These are phyloP conservation scores for Dendroctonus valens DNA, from an alignment of 1,140 invertebrate genomes.

Conservation along the genomic window DNA sequence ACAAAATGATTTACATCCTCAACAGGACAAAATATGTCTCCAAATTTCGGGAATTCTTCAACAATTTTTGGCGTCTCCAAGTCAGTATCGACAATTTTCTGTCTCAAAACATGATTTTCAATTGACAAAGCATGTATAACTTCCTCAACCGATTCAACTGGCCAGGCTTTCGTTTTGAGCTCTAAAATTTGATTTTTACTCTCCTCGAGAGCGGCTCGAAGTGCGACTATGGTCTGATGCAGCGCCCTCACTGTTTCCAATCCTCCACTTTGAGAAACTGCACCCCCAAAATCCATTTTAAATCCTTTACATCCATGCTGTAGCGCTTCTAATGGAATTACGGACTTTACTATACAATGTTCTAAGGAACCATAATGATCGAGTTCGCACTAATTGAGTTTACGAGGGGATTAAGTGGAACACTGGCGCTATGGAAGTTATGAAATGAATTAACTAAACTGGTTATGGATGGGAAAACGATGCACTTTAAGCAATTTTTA, in stretches of 20 bases:
- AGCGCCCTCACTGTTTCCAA: conserved; percentile 74
- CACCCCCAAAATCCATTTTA: conserved; percentile 45
- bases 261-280: conserved; percentile 40
- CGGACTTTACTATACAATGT: background rate
- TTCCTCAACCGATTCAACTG: conserved; percentile 59
- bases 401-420: too few relatives aligned
- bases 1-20: too few relatives aligned
- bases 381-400: too few relatives aligned
- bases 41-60: too few relatives aligned
- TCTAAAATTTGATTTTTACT: conserved; percentile 67
- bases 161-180: conserved; percentile 62
- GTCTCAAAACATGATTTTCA: conserved; percentile 68
- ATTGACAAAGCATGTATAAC: conserved; percentile 64
- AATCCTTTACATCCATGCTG: conserved; percentile 45
- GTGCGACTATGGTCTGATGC: conserved; percentile 72
- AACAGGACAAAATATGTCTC: too few relatives aligned
- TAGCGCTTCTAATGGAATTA: background rate
- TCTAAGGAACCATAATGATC: too few relatives aligned
- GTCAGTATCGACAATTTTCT: conserved; percentile 10
- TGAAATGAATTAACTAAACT: too few relatives aligned
- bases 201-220: conserved; percentile 67
- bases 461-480: too few relatives aligned
- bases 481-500: too few relatives aligned
- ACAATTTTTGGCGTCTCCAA: too few relatives aligned
- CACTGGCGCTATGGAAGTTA: too few relatives aligned